Evolutionary conservation across 2,797 vertebrate species (phyloP).

Genomic region (Fratercula arctica): DNA sequence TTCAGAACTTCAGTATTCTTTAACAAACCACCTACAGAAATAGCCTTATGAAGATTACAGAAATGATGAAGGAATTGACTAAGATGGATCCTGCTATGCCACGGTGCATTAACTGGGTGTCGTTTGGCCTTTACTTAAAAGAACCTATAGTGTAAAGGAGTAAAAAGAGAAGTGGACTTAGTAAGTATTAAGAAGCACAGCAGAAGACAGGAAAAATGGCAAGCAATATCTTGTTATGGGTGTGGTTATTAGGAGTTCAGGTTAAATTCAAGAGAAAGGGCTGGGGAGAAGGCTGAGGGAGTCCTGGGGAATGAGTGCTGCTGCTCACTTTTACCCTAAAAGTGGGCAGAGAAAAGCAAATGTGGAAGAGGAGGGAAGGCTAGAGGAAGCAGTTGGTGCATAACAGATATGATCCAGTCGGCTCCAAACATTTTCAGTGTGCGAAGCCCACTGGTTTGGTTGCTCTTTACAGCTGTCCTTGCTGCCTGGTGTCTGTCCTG

Average conservation of each 20-base stretch:
- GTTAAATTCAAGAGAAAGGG: background rate
- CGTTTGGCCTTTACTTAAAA: background rate
- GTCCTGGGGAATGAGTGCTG: background rate
- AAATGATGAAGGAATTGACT: background rate
- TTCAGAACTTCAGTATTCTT: background rate
- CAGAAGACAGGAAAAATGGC: background rate
- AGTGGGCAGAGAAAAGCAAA: background rate
- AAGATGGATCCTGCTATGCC: background rate
- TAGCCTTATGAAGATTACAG: background rate
- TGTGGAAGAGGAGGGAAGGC: background rate
- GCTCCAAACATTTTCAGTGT: background rate
- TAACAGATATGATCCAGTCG: background rate
- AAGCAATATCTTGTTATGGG: background rate
- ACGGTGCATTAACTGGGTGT: background rate
- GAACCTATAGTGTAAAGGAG: background rate
- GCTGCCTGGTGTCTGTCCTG: fast-evolving
- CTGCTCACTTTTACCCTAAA: background rate
- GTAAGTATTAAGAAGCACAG: background rate
- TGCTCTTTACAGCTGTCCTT: background rate
- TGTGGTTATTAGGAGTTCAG: background rate
- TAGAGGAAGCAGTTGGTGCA: background rate
- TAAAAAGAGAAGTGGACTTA: background rate
- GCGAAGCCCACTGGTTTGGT: background rate
- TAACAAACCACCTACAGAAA: background rate
- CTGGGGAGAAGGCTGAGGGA: background rate